Evolutionary conservation across 2,797 vertebrate genomes (phyloP), one percentile per base, ranked within the genome.

Genomic region (Sebastes cheni): DNA sequence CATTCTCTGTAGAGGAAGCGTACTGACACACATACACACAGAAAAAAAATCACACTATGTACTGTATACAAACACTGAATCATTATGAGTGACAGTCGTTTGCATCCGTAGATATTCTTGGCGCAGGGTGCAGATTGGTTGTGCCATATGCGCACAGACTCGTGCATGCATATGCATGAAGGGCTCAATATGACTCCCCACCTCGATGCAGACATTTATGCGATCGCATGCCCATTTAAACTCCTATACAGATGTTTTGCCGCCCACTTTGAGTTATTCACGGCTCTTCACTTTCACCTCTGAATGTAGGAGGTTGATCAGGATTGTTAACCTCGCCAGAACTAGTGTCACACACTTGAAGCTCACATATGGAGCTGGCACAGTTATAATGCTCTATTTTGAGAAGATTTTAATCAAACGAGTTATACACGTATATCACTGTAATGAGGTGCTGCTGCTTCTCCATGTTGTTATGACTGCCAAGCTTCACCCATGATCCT

Each of bases 1-100:
- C 30, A 62, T 85, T 87, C 68, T 79, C 55, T 64, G 60, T 87
- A 86, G 62, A 85, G 87, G 83, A 86, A 83, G 71, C 12, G 14
- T 42, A 9, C 25, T 18, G 20, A 25, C 60, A 22, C 60, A 62
- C 32, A 46, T 39, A 27, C 39, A 42, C 20, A 58, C 9, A 71
- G 20, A 2, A 62, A 16, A 79, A 42, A 54, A 64, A 4, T 60
- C 73, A 61, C 69, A 46, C 34, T n/a, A 13, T 18, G 3, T 61
- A 34, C 42, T 75, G 56, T 62, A 67, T 16, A 78, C 52, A 86
- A 82, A 81, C 84, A 79, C 0, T 27, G 6, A 64, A 36, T 69
- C 52, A 65, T 55, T 11, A 1, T 82, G 79, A 88, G 78, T 76
- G 84, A 83, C 89, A 82, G 82, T 52, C 13, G 9, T 73, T 74